A percentile compares a stretch with the other conserved stretches of the same genome.
phyloP scores from a whole-genome alignment of 2,797 vertebrate genomes.

The Melanotaenia parkinsoni region DNA sequence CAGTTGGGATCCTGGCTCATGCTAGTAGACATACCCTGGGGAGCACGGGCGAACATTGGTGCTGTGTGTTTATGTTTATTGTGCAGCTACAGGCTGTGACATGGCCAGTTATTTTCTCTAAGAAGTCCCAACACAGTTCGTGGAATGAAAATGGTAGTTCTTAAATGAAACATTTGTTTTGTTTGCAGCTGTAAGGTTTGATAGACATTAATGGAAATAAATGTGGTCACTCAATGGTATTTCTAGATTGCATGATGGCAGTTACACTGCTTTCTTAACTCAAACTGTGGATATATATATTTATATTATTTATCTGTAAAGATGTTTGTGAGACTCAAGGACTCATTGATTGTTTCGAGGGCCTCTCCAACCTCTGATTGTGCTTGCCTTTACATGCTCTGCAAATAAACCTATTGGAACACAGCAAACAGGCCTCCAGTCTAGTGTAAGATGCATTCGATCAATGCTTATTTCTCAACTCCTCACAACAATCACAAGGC shows the following conservation, averaged over 20 bases:
- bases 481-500: constrained; percentile 59
- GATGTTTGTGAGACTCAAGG: constrained; percentile 52
- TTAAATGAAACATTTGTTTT: constrained; percentile 20
- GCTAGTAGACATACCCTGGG: constrained; percentile 44
- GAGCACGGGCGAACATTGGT: constrained; percentile 57
- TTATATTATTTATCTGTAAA: constrained; percentile 48
- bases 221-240: constrained; percentile 11
- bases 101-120: constrained; percentile 21
- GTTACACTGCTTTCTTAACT: constrained; percentile 32
- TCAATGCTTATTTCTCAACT: constrained; percentile 54
- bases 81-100: constrained; percentile 53
- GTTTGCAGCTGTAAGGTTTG: constrained; percentile 4
- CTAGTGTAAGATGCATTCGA: constrained; percentile 50
- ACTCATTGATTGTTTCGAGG: constrained; percentile 56
- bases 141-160: constrained; percentile 43
- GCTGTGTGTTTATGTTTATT: constrained; percentile 66
- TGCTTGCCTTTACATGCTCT: constrained; percentile 49
- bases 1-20: constrained; percentile 41
- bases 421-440: constrained; percentile 42
- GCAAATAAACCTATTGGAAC: constrained; percentile 61
- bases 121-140: constrained; percentile 39
- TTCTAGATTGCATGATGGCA: constrained; percentile 31
- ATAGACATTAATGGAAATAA: constrained; percentile 15
- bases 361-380: constrained; percentile 52
- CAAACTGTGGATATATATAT: constrained; percentile 49